Percentiles rank a stretch among this genome's conserved stretches.
Conservation (phyloP, 2,888 invertebrate genomes). For the Pinctada fucata region DNA sequence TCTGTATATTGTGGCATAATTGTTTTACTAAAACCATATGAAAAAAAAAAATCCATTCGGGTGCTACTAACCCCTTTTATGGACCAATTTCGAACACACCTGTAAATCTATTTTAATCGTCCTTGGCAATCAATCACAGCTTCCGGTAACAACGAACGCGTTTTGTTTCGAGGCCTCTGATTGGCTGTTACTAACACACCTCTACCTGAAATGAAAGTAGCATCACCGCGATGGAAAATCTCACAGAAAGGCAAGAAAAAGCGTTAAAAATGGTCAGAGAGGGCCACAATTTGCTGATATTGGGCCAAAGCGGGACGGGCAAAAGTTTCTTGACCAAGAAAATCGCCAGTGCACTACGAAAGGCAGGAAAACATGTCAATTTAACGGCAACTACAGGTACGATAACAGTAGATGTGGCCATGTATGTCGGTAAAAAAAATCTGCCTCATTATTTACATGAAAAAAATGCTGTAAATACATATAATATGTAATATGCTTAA, state of each 20-base stretch:
- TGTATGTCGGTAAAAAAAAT: no score
- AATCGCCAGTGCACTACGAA: constrained; percentile 2
- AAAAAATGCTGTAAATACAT: no score
- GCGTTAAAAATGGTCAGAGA: not conserved
- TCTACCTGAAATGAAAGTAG: not conserved
- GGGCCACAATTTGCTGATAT: not conserved
- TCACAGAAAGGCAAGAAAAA: not conserved
- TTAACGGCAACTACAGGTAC: constrained; percentile 18
- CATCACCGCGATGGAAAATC: not conserved
- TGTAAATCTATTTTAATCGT: no score
- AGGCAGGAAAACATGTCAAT: not conserved
- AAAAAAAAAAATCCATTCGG: no score
- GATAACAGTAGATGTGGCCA: no score
- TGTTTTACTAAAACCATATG: no score
- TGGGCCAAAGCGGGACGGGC: constrained; percentile 26
- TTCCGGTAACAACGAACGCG: not conserved
- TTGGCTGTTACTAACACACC: not conserved
- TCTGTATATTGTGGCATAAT: no score
- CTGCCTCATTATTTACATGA: no score
- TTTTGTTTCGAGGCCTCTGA: not conserved
- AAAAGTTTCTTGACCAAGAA: constrained; percentile 16
- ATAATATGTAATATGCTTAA: no score
- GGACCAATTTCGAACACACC: no score
- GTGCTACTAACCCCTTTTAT: no score
- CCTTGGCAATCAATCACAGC: no score